Base-by-base conservation (phyloP, 1,140 invertebrate species). In the Pentalonia nigronervosa region DNA sequence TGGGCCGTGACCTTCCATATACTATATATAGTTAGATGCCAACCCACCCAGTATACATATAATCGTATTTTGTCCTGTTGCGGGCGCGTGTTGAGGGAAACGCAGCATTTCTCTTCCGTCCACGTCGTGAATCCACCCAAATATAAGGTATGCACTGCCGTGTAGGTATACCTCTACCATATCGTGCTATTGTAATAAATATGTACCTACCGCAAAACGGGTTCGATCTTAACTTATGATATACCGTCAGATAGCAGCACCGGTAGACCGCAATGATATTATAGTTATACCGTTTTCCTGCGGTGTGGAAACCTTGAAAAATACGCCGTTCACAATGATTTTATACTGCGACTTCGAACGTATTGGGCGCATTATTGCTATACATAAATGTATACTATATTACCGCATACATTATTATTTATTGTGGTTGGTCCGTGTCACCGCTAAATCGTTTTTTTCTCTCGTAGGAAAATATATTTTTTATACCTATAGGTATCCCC, bases 221-320 rank as follows among this genome's bases (percentile, higher is more conserved):
- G 60, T 17, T 76, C 60, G 60, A 76, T n/a, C n/a, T 7, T n/a
- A n/a, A 76, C 30, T 76, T 2, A 0, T 30, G 6, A 17, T 76
- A n/a, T 67, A 53, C 91, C 81, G 76, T 86, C 81, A 93, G 91
- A 93, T 93, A 81, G 91, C 67, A 50, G 48, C 91, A 93, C 91
- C 67, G 34, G 48, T 92, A 56, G 34, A 83, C 30, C 47, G 41
- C 9, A 47, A 86, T n/a, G 47, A 84, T 45, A 84, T 17, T 86
- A 47, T 6, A 3, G 50, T 41, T 41, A 30, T 56, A 60, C 53
- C 36, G 88, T 90, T 60, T 90, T 90, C 34, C 88, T 47, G 11
- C n/a, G 60, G 60, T 1, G 53, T 20, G 30, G 60, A 76, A 91
- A 76, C 90, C 90, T 91, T 91, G 90, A 91, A 91, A 91, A 91